Conservation (phyloP, 2,113 vertebrate species). For the Cygnus atratus region DNA sequence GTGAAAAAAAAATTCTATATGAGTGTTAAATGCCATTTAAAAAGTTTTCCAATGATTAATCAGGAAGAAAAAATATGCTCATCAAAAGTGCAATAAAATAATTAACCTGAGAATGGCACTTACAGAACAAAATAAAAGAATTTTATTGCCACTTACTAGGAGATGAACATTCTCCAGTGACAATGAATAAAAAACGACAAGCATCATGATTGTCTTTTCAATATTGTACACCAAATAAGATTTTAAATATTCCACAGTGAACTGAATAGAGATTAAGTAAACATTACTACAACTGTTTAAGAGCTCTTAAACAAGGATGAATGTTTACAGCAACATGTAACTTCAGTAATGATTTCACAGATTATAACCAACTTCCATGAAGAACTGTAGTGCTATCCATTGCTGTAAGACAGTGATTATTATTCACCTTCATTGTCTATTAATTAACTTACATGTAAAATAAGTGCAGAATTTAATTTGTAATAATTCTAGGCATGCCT, state of each 20-base stretch:
- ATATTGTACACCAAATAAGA: neutral
- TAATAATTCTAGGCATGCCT: neutral
- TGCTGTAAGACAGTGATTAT: neutral
- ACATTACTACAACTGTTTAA: neutral
- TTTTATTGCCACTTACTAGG: neutral
- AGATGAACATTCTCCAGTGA: neutral
- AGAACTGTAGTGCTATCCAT: neutral
- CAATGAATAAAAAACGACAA: neutral
- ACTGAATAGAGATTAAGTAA: neutral
- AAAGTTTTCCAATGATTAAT: neutral
- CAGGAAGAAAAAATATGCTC: neutral
- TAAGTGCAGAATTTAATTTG: neutral
- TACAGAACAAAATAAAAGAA: neutral
- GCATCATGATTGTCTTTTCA: neutral
- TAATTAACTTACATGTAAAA: neutral
- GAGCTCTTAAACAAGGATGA: neutral
- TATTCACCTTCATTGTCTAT: neutral
- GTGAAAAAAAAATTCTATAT: neutral
- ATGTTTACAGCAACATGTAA: neutral
- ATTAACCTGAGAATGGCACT: neutral
- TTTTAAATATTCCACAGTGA: neutral
- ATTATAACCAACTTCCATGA: neutral
- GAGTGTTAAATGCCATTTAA: neutral
- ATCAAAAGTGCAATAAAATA: neutral
- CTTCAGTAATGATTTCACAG: neutral